Base-by-base conservation (phyloP, 1,140 invertebrate species). In the Cepaea nemoralis region DNA sequence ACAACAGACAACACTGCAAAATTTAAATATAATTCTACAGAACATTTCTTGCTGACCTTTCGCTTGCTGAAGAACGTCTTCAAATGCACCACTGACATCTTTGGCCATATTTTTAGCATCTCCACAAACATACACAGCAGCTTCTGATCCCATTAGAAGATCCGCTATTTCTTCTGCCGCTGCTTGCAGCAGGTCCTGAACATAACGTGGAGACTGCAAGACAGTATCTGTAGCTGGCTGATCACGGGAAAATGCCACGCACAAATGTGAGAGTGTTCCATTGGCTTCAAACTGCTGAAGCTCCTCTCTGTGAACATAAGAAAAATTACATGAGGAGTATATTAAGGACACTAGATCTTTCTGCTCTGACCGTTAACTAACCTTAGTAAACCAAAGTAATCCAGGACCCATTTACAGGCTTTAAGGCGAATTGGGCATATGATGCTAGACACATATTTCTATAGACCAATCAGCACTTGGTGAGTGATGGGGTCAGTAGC, bases 61-160 rank as follows among this genome's bases (percentile, higher is more conserved):
- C 19, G 82, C 27, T 45, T 81, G 59, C 63, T 84, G 73, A 42
- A 91, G 77, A 19, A 92, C 87, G 24, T 90, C 85, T 5, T 86
- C 77, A 70, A 93, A 91, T 39, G 91, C 87, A 45, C 89, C 83
- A 83, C 88, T 92, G 8, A 93, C 89, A 86, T 92, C 90, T 80
- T 89, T 91, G 16, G 92, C 91, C 92, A 93, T 92, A 74, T 91
- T 89, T 45, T 91, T 92, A 33, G 91, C 93, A 88, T 93, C 92
- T 1, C 92, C 92, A 88, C 92, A 93, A 1, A 93, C 91, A 88
- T 87, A 93, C 27, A 93, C 83, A 24, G 87, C 70, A 27, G 88
- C 90, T 76, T 83, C 83, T 27, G 85, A 69, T 22, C 89, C 83
- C 31, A 85, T 75, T 19, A 91, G 83, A 66, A 91, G 74, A 24